Conservation (phyloP, 2,113 vertebrate species). For the Ornithorhynchus anatinus region DNA sequence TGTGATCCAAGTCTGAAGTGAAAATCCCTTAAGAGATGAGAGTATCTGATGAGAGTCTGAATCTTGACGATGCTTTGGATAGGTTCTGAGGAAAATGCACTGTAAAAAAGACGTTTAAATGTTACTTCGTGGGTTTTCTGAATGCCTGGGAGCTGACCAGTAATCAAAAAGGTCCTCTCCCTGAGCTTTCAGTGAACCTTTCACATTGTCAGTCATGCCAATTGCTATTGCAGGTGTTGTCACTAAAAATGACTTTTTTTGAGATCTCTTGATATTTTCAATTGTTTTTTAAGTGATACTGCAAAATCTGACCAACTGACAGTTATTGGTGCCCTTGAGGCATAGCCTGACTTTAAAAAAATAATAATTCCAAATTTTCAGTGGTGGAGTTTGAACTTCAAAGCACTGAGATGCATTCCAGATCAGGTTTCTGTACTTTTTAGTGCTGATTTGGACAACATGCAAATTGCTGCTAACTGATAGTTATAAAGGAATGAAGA, state of each 20-base stretch:
- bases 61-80: too few species aligned
- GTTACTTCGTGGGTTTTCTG: background rate
- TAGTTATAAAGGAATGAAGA: background rate
- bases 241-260: constrained; percentile 34
- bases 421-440: background rate
- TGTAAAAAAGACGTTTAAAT: background rate
- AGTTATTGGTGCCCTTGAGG: constrained; percentile 12
- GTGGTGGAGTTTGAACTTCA: background rate
- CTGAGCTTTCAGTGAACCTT: background rate
- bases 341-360: constrained; percentile 14
- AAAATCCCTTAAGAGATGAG: background rate
- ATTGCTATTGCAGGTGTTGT: constrained; percentile 25
- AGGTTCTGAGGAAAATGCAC: background rate
- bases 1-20: background rate
- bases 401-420: background rate
- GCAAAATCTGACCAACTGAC: background rate
- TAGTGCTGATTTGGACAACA: background rate
- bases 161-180: background rate
- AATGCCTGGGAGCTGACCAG: background rate
- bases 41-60: background rate
- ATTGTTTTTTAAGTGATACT: background rate
- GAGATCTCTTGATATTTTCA: constrained; percentile 29
- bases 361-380: background rate
- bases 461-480: background rate
- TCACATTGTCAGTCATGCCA: constrained; percentile 1